Conservation (phyloP, 2,888 invertebrate species). For the Philereme vetulata region DNA sequence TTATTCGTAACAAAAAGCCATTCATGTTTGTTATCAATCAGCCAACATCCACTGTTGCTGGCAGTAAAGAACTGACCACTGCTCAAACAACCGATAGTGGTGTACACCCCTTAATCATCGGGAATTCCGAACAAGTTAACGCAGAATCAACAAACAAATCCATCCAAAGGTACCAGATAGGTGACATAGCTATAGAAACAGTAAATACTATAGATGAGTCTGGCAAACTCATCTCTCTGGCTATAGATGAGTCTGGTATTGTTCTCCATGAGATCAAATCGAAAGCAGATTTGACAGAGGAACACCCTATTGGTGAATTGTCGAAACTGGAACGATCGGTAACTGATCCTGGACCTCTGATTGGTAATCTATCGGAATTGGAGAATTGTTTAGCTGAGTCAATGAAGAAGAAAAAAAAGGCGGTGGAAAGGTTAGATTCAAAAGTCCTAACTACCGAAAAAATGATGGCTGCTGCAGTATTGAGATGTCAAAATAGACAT, state of each 20-base stretch:
- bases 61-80: too few relatives aligned
- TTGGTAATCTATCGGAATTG: too few relatives aligned
- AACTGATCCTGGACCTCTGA: not conserved
- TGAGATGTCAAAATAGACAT: conserved; percentile 13
- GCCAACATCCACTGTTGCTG: too few relatives aligned
- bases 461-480: not conserved
- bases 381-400: too few relatives aligned
- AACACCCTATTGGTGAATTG: not conserved
- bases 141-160: not conserved
- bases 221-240: not conserved
- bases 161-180: conserved; percentile 7
- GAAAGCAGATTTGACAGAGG: not conserved
- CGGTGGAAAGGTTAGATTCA: not conserved
- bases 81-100: too few relatives aligned
- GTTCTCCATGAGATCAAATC: conserved; percentile 4
- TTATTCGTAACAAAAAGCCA: too few relatives aligned
- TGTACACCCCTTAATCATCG: too few relatives aligned
- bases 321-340: not conserved
- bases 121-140: too few relatives aligned
- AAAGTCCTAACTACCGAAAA: not conserved
- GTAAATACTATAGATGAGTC: conserved; percentile 1
- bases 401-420: not conserved
- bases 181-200: conserved; percentile 3
- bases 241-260: not conserved
- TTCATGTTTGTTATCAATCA: too few relatives aligned